Evolutionary conservation across 1,140 invertebrate species (phyloP).

Genomic region (Caenorhabditis remanei): DNA sequence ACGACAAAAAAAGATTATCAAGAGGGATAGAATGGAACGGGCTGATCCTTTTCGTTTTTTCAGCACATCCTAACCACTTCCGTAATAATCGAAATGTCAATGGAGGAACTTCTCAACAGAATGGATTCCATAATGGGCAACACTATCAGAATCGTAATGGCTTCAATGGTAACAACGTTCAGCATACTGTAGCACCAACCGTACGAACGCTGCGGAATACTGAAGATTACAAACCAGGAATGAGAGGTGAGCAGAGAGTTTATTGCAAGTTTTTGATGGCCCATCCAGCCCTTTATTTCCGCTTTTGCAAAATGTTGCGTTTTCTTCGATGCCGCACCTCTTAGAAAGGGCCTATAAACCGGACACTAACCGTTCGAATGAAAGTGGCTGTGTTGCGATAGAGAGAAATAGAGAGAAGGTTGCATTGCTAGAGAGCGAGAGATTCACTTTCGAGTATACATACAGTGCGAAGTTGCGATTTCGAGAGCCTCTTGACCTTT

Average conservation of each 20-base stretch:
- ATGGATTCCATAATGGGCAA: neutral
- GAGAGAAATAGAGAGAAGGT: neutral
- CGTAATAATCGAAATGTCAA: constrained; percentile 2
- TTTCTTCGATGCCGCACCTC: neutral
- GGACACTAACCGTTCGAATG: constrained; percentile 31
- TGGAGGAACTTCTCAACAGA: neutral
- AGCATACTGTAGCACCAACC: neutral
- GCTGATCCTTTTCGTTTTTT: neutral
- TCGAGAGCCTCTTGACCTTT: constrained; percentile 52
- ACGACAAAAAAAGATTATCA: constrained; percentile 1
- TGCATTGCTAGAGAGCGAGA: neutral
- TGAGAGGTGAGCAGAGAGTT: neutral
- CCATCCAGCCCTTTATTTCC: too few species aligned
- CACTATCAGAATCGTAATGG: neutral
- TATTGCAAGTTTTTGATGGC: neutral
- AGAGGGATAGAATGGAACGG: neutral
- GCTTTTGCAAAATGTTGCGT: constrained; percentile 3
- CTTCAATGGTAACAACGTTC: neutral
- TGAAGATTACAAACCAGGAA: constrained; percentile 27
- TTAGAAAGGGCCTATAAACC: constrained; percentile 3
- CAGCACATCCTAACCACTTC: constrained; percentile 43
- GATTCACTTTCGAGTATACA: constrained; percentile 30
- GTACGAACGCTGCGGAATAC: neutral
- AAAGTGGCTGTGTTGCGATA: neutral
- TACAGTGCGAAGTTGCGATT: constrained; percentile 50